Conservation (phyloP, 2,888 invertebrate species). For the Ichneumoninae sp. region DNA sequence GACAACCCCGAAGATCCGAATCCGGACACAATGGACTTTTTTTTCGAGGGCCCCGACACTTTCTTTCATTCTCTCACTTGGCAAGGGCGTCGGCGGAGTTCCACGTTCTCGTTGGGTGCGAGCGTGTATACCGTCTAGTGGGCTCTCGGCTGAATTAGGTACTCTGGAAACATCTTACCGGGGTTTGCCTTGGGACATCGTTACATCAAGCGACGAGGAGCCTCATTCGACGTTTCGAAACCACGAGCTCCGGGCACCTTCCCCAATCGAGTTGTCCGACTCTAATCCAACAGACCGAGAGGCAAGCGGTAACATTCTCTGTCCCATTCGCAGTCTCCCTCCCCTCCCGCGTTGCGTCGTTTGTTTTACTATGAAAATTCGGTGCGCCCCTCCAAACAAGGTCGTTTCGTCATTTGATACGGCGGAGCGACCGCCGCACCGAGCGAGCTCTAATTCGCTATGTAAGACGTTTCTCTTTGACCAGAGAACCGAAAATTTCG, state of each 20-base stretch:
- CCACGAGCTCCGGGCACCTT: conserved; percentile 52
- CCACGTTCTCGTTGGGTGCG: conserved; percentile 61
- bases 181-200: conserved; percentile 77
- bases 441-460: conserved; percentile 14
- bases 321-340: neutral
- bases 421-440: neutral
- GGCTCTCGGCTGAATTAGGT: conserved; percentile 75
- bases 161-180: conserved; percentile 72
- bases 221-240: conserved; percentile 12
- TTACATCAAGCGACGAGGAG: conserved; percentile 75
- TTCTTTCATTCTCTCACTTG: conserved; percentile 54
- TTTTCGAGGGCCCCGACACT: conserved; percentile 62
- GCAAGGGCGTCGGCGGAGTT: conserved; percentile 43
- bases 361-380: neutral
- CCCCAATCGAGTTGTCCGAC: conserved; percentile 33
- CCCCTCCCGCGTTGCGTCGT: neutral
- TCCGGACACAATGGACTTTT: conserved; percentile 65
- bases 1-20: conserved; percentile 61
- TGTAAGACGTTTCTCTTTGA: conserved; percentile 4
- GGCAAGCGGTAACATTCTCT: neutral
- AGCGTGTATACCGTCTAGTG: conserved; percentile 65
- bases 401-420: neutral
- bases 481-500: conserved; percentile 10
- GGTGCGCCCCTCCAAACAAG: neutral
- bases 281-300: neutral